phyloP scores from a whole-genome alignment of 2,888 invertebrate genomes.

The Thera britannica region DNA sequence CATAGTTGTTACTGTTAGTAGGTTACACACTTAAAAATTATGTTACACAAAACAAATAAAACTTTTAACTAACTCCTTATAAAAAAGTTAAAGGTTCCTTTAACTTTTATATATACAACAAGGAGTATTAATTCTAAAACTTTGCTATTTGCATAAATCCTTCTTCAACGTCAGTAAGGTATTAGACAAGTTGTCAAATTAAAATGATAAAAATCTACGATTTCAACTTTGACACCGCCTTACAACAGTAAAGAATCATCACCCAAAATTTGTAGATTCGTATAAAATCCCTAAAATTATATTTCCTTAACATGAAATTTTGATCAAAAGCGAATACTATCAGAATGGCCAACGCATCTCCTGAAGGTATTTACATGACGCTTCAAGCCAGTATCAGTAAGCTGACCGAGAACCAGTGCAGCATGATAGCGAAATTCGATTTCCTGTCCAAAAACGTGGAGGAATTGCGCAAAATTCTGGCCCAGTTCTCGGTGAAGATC shows the following conservation, averaged over 20 bases:
- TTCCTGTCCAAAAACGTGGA: conserved; percentile 62
- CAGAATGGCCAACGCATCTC: conserved; percentile 26
- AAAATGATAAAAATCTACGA: conserved; percentile 6
- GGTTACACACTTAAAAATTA: too few relatives aligned
- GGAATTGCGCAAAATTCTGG: conserved; percentile 56
- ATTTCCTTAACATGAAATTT: conserved; percentile 32
- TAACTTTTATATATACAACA: too few relatives aligned
- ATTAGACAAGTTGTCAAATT: not conserved
- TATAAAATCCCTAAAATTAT: conserved; percentile 9
- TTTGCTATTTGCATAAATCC: not conserved
- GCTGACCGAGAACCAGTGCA: conserved; percentile 58
- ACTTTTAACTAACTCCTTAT: too few relatives aligned
- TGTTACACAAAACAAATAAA: too few relatives aligned
- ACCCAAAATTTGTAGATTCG: conserved; percentile 13
- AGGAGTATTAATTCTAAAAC: not conserved
- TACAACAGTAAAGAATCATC: conserved; percentile 16
- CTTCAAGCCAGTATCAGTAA: conserved; percentile 64
- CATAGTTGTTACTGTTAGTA: too few relatives aligned
- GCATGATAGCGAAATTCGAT: conserved; percentile 64
- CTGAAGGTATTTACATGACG: conserved; percentile 33
- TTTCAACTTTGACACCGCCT: conserved; percentile 20
- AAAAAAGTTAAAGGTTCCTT: too few relatives aligned
- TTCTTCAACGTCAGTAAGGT: not conserved
- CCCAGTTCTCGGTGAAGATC: conserved; percentile 63
- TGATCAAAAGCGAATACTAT: conserved; percentile 14